A percentile compares a stretch with the other conserved stretches of the same genome.
Conservation (phyloP, 2,797 vertebrate species). For the Hippopotamyrus pictus region DNA sequence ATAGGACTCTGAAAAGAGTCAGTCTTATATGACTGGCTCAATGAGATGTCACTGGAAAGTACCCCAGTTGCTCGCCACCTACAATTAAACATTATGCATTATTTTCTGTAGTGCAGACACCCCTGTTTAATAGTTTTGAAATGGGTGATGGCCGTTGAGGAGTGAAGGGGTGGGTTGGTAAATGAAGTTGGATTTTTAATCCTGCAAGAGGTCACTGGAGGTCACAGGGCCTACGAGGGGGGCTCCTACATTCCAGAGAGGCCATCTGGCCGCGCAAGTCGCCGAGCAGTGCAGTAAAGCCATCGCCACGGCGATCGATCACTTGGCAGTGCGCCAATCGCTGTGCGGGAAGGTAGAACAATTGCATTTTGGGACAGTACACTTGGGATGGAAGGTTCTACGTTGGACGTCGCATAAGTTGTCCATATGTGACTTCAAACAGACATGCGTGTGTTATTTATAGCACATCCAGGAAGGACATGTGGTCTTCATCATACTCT, state of each 20-base stretch:
- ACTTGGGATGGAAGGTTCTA: background rate
- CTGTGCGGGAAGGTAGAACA: background rate
- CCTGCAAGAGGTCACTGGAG: constrained; percentile 10
- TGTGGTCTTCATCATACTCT: constrained; percentile 44
- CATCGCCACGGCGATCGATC: constrained; percentile 2
- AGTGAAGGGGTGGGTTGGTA: background rate
- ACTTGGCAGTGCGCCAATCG: background rate
- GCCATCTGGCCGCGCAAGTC: background rate
- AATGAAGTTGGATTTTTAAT: constrained; percentile 14
- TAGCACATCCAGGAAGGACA: constrained; percentile 59
- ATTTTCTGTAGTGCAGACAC: background rate
- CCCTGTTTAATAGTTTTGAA: background rate
- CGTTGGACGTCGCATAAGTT: constrained; percentile 14
- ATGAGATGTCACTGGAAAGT: background rate
- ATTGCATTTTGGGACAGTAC: background rate
- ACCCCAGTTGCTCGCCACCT: background rate
- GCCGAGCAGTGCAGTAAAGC: constrained; percentile 14
- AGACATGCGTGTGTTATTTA: constrained; percentile 28
- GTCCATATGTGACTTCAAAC: constrained; percentile 26
- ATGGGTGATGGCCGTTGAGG: background rate
- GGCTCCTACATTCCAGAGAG: constrained; percentile 5
- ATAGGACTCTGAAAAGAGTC: background rate
- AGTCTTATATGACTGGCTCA: background rate
- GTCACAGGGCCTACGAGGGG: background rate
- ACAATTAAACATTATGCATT: background rate